Percentiles rank a stretch among this genome's conserved stretches.
phyloP scores from a whole-genome alignment of 1,140 invertebrate genomes.

The Vanessa tameamea region DNA sequence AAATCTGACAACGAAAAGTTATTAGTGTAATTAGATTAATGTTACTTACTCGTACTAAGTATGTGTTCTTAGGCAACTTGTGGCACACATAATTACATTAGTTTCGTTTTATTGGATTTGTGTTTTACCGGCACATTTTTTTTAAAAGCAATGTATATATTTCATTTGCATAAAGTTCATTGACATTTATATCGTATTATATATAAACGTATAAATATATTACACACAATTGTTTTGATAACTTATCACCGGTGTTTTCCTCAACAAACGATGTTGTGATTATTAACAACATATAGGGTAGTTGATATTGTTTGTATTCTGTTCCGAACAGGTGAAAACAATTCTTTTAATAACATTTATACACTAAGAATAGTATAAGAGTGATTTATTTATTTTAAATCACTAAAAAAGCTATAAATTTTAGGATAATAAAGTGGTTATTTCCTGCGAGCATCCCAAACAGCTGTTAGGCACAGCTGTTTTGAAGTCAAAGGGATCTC shows the following conservation, averaged over 20 bases:
- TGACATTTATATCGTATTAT: slow-evolving; percentile 2
- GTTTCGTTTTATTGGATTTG: slow-evolving; percentile 23
- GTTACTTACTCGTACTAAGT: slow-evolving; percentile 10
- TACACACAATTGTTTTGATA: slow-evolving; percentile 14
- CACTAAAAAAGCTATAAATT: not conserved
- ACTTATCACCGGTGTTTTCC: slow-evolving; percentile 22
- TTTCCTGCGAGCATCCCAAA: slow-evolving; percentile 21
- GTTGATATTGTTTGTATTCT: not conserved
- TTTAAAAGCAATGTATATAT: slow-evolving; percentile 2
- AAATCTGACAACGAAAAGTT: slow-evolving; percentile 25
- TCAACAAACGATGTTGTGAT: not conserved
- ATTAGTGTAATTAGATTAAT: slow-evolving; percentile 37
- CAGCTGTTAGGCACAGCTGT: slow-evolving; percentile 32
- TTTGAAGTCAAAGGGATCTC: slow-evolving; percentile 11
- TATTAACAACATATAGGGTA: not conserved
- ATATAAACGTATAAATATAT: not conserved
- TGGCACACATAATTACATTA: slow-evolving; percentile 33
- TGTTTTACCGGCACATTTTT: slow-evolving; percentile 2
- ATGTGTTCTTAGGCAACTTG: not conserved
- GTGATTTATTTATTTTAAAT: not conserved
- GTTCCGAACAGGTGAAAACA: not conserved
- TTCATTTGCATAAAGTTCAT: slow-evolving; percentile 7
- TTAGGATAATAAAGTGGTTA: slow-evolving; percentile 5
- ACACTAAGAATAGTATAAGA: not conserved
- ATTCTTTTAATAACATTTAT: not conserved